These are phyloP conservation scores for Drosophila neotestacea DNA, from an alignment of 2,888 invertebrate species.

Conservation along the genomic window DNA sequence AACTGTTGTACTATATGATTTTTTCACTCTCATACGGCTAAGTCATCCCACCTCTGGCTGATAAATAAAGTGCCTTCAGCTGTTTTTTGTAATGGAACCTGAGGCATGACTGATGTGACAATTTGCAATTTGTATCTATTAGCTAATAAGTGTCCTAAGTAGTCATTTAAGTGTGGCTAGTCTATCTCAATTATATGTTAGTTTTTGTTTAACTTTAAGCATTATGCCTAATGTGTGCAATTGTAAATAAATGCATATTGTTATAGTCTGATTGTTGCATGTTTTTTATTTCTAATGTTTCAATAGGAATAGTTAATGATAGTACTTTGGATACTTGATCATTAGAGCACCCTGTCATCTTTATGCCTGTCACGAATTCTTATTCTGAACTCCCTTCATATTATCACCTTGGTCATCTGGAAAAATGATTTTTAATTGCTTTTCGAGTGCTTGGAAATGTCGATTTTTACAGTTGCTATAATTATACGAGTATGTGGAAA, in stretches of 20 bases:
- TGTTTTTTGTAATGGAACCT: slow-evolving; percentile 29
- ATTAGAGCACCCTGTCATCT: slow-evolving; percentile 27
- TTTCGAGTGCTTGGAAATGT: slow-evolving; percentile 38
- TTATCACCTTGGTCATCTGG: neutral
- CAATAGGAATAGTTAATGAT: slow-evolving; percentile 36
- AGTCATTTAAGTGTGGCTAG: slow-evolving; percentile 73
- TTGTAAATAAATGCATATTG: slow-evolving; percentile 61
- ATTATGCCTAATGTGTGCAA: slow-evolving; percentile 49
- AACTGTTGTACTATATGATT: slow-evolving; percentile 66
- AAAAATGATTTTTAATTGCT: slow-evolving; percentile 31
- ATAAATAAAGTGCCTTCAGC: slow-evolving; percentile 30
- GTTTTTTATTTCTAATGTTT: slow-evolving; percentile 6
- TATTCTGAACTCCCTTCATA: slow-evolving; percentile 10
- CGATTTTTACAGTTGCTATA: slow-evolving; percentile 14
- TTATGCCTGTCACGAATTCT: slow-evolving; percentile 14
- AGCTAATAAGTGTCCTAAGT: slow-evolving; percentile 67
- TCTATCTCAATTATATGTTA: slow-evolving; percentile 64
- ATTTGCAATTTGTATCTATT: slow-evolving; percentile 52
- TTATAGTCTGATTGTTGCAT: slow-evolving; percentile 29
- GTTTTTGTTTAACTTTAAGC: slow-evolving; percentile 38
- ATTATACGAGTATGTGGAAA: slow-evolving; percentile 9
- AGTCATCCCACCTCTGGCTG: slow-evolving; percentile 20
- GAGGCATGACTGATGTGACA: slow-evolving; percentile 72
- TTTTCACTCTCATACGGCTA: slow-evolving; percentile 28
- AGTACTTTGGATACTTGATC: slow-evolving; percentile 3